Base-by-base conservation (phyloP, 2,113 vertebrate species). In the Sciurus niger region DNA sequence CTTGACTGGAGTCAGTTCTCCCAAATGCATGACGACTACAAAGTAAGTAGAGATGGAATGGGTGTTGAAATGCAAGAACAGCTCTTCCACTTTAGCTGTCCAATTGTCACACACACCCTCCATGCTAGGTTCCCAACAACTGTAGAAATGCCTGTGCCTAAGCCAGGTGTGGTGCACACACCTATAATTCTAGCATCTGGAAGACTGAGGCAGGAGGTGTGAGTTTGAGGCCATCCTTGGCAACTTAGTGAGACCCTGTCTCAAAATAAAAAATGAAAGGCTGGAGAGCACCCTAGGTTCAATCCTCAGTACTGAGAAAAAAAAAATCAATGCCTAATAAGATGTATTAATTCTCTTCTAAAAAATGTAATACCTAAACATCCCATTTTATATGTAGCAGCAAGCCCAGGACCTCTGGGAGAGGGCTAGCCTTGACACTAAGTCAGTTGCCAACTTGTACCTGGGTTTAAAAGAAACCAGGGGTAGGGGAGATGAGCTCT, bases 21-120 rank as follows among this genome's bases (percentile, higher is more conserved):
- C 51, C 51, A 37, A 24, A 4, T 20, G 40, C 20, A 16, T 17
- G 34, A 30, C 34, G 28, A 14, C 25, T 60, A 74, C 11, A 28
- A 70, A 84, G 60, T 18, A 28, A 77, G 48, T 32, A 88, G 77
- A 34, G 55, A 76, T 11, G 11, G 70, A 70, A 58, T 34, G 60
- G 28, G 25, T 76, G 11, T 51, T 55, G 2, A 46, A 48, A 67
- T 46, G 1, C 14, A 76, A 16, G 0, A 2, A 20, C 0, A 0
- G 68, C 30, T 2, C 37, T 34, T 68, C 32, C 34, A 4, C 24
- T 2, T 51, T 17, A 28, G 63, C 14, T 65, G n/a, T 58, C 46
- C 55, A 65, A 3, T 55, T n/a, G 17, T 34, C 67, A 22, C 25
- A 32, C 18, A 30, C 18, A 32, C 4, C 1, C 74, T 73, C 67